Evolutionary conservation across 1,140 invertebrate species (phyloP), one percentile per base, ranked within the genome.

Genomic region (Danaus melanippus): DNA sequence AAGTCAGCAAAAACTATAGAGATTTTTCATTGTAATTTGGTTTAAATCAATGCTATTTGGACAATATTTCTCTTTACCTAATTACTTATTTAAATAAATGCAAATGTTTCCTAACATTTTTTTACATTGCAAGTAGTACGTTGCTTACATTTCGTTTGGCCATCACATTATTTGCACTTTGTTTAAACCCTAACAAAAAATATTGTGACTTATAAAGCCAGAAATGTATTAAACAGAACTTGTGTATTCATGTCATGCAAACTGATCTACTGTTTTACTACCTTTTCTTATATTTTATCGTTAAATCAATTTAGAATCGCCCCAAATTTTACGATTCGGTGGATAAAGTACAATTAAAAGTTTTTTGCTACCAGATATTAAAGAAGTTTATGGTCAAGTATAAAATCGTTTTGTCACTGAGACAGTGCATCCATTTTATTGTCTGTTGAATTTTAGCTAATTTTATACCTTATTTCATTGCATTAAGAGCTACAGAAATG

Each of bases 181-280:
- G 0, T 32, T 32, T 3, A 32, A 32, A 32, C 21, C 21, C 5
- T 32, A 32, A 32, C 21, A 2, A 32, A 32, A 0, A 32, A 32
- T 32, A 32, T 32, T 32, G 21, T 32, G 21, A 32, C 21, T 32
- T 32, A 32, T 7, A 32, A 32, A 32, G 6, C 21, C 21, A 32
- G 21, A 2, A 32, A 32, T 32, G 6, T 3, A 32, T 32, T 7
- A 32, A 32, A 32, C 21, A 7, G 21, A 32, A 32, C 21, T 32
- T 32, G 6, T 32, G 21, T 32, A 32, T 32, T 32, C 21, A 1
- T 32, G 21, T 32, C 21, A 32, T 3, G 21, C 21, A 70, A 73
- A 73, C 64, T 51, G 55, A 64, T 71, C 75, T 82, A 74, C 75
- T 63, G 79, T 76, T 79, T 79, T 82, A 76, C 68, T 55, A 46